Evolutionary conservation across 2,888 invertebrate species (phyloP), one percentile per base, ranked within the genome.

Genomic region (Eupithecia inturbata): DNA sequence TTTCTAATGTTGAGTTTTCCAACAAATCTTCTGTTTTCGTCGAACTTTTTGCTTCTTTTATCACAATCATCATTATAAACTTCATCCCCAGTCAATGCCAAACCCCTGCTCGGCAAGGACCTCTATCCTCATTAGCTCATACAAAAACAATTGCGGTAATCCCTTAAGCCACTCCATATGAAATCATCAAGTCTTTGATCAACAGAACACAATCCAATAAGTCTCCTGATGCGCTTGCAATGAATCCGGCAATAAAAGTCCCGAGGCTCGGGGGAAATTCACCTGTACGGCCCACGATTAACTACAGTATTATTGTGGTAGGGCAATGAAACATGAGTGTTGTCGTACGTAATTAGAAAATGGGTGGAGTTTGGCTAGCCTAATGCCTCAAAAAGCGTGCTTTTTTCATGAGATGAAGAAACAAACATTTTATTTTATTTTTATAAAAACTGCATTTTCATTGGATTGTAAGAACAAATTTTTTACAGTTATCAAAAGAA

Each of bases 211-310:
- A 57, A 26, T 26, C 12, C 57, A 26, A 53, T 53, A 53, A 57
- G 57, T 57, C 57, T 57, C 57, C 12, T 57, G 57, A 26, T 53
- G 53, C 53, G 12, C 22, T 53, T 22, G 53, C 53, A 53, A 57
- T 57, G 26, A 57, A 57, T 57, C 22, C 4, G 14, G 57, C 57
- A 26, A 57, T 57, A 57, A 57, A 57, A 0, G 57, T 26, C 57
- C 26, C 5, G 53, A 53, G 26, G 14, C 57, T 57, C 57, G 26
- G 26, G 57, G 57, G 57, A 57, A 57, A 57, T 57, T 14, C 26
- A 57, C 26, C 57, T 57, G 57, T 57, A n/a, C 57, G 14, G 57
- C 57, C 22, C 26, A 57, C 26, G 26, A 57, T 57, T 26, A 57
- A 26, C 57, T 57, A 14, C 57, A 26, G 22, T 12, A 26, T 26